Evolutionary conservation across 2,113 vertebrate species (phyloP).

Genomic region (Neomonachus schauinslandi): DNA sequence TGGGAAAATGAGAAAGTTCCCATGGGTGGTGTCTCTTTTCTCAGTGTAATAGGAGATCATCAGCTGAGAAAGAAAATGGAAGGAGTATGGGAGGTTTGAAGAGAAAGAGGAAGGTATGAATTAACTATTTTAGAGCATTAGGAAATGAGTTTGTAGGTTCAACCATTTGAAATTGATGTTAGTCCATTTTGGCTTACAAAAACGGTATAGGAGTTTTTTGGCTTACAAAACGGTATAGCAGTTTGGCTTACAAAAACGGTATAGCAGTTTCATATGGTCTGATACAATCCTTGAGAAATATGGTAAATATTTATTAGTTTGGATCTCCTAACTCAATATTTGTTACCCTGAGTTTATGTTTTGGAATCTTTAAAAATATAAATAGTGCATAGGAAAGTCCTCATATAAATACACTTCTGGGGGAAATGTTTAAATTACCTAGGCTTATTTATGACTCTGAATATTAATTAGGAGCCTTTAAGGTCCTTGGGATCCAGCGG

Average conservation of each 20-base stretch:
- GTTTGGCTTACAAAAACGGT: slow-evolving; percentile 6
- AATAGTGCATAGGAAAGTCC: slow-evolving; percentile 13
- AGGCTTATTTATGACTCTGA: neutral
- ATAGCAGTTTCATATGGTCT: neutral
- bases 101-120: neutral
- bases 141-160: neutral
- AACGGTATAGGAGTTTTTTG: too few species aligned
- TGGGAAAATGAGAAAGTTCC: neutral
- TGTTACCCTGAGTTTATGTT: slow-evolving; percentile 32
- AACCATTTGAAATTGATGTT: neutral
- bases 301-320: slow-evolving; percentile 5
- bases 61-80: slow-evolving; percentile 19
- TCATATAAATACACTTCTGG: neutral
- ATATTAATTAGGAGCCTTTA: slow-evolving; percentile 46
- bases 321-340: neutral
- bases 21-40: neutral
- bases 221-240: slow-evolving; percentile 37
- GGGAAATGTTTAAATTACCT: neutral
- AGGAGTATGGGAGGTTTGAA: neutral
- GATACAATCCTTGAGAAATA: neutral
- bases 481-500: neutral
- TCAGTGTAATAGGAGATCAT: slow-evolving; percentile 31
- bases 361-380: slow-evolving; percentile 44
- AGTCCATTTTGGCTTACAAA: neutral
- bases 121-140: neutral